These are phyloP conservation scores for Chionodraco myersi DNA, from an alignment of 2,113 vertebrate species.

Conservation along the genomic window DNA sequence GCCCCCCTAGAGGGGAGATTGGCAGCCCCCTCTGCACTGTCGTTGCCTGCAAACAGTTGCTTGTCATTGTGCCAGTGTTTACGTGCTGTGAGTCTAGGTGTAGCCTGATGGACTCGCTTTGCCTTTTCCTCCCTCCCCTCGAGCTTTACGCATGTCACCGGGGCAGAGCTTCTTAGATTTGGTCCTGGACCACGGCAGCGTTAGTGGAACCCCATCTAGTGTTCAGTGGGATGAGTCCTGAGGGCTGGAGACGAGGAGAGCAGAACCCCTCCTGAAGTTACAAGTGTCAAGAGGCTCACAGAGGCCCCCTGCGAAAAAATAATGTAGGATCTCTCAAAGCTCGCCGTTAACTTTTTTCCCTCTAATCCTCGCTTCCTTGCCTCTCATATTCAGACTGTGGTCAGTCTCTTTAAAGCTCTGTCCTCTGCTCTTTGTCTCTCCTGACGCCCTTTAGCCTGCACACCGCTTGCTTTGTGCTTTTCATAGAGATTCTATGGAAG, in stretches of 20 bases:
- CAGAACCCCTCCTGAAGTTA: slow-evolving; percentile 79
- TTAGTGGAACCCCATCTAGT: slow-evolving; percentile 95
- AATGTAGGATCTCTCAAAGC: slow-evolving; percentile 82
- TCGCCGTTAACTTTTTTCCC: slow-evolving; percentile 62
- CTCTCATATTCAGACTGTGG: slow-evolving; percentile 61
- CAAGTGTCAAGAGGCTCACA: slow-evolving; percentile 81
- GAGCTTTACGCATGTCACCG: slow-evolving; percentile 90
- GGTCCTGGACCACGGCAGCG: slow-evolving; percentile 88
- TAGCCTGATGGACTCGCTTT: slow-evolving; percentile 88
- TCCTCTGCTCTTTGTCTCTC: slow-evolving; percentile 65
- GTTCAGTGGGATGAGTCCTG: slow-evolving; percentile 88
- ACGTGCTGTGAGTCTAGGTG: slow-evolving; percentile 92
- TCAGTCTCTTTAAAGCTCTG: slow-evolving; percentile 45
- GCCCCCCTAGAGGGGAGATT: slow-evolving; percentile 92
- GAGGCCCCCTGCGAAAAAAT: slow-evolving; percentile 76
- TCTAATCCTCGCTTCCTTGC: slow-evolving; percentile 67
- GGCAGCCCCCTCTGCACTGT: slow-evolving; percentile 87
- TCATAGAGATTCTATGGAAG: slow-evolving; percentile 53
- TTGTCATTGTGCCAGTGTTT: slow-evolving; percentile 96
- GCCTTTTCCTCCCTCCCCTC: slow-evolving; percentile 75
- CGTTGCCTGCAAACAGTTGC: slow-evolving; percentile 90
- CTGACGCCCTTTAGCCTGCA: slow-evolving; percentile 57
- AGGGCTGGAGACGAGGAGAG: slow-evolving; percentile 75
- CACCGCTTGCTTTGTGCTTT: slow-evolving; percentile 58
- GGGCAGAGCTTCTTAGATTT: slow-evolving; percentile 87